These are phyloP conservation scores for Brenthis ino DNA, from an alignment of 2,888 invertebrate genomes.

Conservation along the genomic window DNA sequence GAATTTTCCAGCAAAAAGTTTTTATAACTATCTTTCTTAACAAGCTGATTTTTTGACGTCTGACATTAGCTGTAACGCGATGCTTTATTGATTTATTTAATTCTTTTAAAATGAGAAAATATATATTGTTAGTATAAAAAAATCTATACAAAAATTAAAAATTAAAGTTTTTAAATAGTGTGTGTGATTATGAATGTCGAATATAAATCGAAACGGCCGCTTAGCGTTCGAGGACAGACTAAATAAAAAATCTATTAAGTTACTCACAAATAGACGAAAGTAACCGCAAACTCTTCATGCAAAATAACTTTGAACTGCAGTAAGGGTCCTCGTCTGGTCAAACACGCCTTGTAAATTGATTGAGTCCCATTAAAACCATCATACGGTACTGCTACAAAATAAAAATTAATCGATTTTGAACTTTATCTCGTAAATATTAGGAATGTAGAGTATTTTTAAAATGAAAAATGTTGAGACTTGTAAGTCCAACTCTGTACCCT, in stretches of 20 bases:
- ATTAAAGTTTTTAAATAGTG: background rate
- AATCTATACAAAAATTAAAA: background rate
- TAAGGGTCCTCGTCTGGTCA: constrained; percentile 63
- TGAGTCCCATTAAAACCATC: constrained; percentile 53
- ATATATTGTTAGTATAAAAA: background rate
- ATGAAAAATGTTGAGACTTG: constrained; percentile 35
- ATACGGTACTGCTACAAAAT: constrained; percentile 22
- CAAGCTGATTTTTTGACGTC: no score
- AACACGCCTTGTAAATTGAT: constrained; percentile 72
- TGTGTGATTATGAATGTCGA: background rate
- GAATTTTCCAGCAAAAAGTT: no score
- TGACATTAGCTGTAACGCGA: no score
- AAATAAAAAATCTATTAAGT: constrained; percentile 37
- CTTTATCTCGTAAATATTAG: constrained; percentile 43
- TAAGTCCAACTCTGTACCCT: constrained; percentile 53
- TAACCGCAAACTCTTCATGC: constrained; percentile 40
- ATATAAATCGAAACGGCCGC: background rate
- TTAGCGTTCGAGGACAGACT: constrained; percentile 5
- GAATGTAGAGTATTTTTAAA: background rate
- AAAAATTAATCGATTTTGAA: constrained; percentile 39
- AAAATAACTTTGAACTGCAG: constrained; percentile 44
- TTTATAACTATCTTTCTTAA: no score
- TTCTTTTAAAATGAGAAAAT: no score
- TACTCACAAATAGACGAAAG: constrained; percentile 36
- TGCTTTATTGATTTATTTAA: no score